Evolutionary conservation across 1,140 invertebrate genomes (phyloP), one percentile per base, ranked within the genome.

Genomic region (Whitmania pigra): DNA sequence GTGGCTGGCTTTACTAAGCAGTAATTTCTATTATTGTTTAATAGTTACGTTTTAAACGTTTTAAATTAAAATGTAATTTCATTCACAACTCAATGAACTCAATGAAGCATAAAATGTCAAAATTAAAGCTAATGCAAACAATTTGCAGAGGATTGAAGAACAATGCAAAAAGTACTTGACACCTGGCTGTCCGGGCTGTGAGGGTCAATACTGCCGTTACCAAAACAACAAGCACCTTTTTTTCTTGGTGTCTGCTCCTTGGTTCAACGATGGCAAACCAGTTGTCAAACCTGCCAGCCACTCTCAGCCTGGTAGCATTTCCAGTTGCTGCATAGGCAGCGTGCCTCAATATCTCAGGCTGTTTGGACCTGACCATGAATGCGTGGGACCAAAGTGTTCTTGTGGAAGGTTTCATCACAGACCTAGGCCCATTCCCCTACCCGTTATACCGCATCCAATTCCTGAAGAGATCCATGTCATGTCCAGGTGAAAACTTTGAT

Each of bases 221-320:
- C 57, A 22, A 20, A 13, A 63, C 22, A 63, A 15, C 1, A 31
- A 31, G 1, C 57, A 63, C 18, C 29, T 63, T 13, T 63, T 25
- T n/a, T 63, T 63, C 29, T 31, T 63, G 22, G 57, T 63, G 22
- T 63, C 57, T 22, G 57, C 57, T 1, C 57, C 57, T 31, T 63
- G 57, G 57, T 63, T 63, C 57, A 63, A 63, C 57, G 57, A 63
- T n/a, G 57, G 57, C 57, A 63, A 63, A 31, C 22, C 29, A 31
- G 57, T n/a, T 18, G 57, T 63, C 22, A 63, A 63, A 31, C 57
- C 57, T 2, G 57, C 57, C 4, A 63, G 57, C 20, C 57, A 63
- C 57, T 25, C 29, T 63, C 57, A 63, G 18, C 57, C 57, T 22
- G 43, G 43, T 13, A 63, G 29, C 18, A 31, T 63, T 31, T 25